Conservation (phyloP, 1,140 invertebrate species). For the Sitobion miscanthi region DNA sequence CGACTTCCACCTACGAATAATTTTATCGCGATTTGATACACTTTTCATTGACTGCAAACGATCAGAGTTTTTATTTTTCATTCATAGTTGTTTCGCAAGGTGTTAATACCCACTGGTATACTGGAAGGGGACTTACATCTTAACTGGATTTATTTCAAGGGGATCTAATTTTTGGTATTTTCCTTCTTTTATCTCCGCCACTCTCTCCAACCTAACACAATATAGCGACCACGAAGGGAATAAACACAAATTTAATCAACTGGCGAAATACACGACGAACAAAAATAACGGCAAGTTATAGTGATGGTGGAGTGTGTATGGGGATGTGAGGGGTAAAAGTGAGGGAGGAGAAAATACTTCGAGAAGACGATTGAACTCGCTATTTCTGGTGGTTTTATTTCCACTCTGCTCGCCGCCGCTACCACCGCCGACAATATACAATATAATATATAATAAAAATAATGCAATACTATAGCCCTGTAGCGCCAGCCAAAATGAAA, state of each 20-base stretch:
- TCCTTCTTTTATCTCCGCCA: not conserved
- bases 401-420: not conserved
- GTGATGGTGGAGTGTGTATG: not conserved
- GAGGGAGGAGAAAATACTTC: not conserved
- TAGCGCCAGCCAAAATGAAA: not conserved
- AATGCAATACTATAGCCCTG: not conserved
- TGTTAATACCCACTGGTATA: slow-evolving; percentile 35
- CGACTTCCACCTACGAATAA: not conserved
- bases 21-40: not conserved
- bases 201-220: not conserved
- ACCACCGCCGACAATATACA: not conserved
- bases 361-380: not conserved
- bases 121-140: not conserved
- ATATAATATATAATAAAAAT: slow-evolving; percentile 12
- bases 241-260: slow-evolving; percentile 49
- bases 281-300: not conserved
- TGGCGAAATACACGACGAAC: not conserved
- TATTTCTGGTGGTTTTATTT: not conserved
- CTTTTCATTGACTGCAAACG: slow-evolving; percentile 28
- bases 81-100: not conserved
- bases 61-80: slow-evolving; percentile 18
- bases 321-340: too few species aligned
- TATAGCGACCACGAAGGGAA: slow-evolving; percentile 16
- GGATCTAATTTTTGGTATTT: slow-evolving; percentile 49
- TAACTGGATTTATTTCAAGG: slow-evolving; percentile 43